phyloP scores from a whole-genome alignment of 2,797 vertebrate genomes.

The Chiloscyllium punctatum region DNA sequence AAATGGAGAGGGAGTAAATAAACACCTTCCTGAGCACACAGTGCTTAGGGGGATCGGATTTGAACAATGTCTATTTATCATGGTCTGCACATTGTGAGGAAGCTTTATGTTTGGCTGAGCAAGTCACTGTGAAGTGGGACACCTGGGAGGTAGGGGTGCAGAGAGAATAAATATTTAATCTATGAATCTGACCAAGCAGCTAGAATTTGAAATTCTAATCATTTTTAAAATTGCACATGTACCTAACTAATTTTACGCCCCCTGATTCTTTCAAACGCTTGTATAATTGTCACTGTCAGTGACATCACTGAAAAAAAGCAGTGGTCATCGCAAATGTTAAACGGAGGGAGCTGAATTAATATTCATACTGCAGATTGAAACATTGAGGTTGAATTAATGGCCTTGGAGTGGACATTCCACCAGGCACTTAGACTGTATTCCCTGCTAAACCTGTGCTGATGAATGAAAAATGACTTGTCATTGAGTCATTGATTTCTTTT shows the following conservation, averaged over 20 bases:
- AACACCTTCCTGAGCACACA: background rate
- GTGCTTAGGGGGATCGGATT: background rate
- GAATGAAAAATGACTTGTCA: background rate
- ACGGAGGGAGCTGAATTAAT: background rate
- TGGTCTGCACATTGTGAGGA: constrained; percentile 4
- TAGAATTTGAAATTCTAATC: background rate
- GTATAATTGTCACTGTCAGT: background rate
- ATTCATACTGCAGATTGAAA: background rate
- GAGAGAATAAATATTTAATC: background rate
- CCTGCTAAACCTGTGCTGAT: too few relatives aligned
- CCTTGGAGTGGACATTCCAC: background rate
- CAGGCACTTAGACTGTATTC: background rate
- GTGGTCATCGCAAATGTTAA: too few relatives aligned
- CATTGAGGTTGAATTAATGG: background rate
- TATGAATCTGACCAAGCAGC: background rate
- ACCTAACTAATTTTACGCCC: background rate
- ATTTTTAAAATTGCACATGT: background rate
- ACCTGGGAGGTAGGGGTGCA: too few relatives aligned
- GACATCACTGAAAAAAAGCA: background rate
- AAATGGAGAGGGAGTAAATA: background rate
- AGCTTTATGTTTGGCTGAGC: background rate
- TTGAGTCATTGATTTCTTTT: background rate
- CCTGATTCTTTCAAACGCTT: background rate
- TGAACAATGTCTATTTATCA: background rate
- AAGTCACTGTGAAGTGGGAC: background rate